Base-by-base conservation (phyloP, 2,888 invertebrate genomes). In the Sinhomidia bicolor region DNA sequence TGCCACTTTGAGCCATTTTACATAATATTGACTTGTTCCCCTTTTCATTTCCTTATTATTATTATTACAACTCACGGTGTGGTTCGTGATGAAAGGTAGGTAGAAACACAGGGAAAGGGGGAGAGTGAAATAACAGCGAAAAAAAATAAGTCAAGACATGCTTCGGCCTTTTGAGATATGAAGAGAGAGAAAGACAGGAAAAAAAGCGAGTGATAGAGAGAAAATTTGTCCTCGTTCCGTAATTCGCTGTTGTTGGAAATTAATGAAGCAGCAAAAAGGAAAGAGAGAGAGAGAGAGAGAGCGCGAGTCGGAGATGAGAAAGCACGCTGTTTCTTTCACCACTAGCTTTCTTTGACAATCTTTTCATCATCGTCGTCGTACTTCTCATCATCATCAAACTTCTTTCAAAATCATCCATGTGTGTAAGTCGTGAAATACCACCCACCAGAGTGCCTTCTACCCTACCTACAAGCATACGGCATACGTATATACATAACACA, bases 211-310 rank as follows among this genome's bases (percentile, higher is more conserved):
- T 1, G 36, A 32, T 12, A 51, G 10, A n/a, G 54, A 54, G 36
- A 78, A 78, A 79, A 57, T 79, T 78, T 79, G 79, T 79, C 79
- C 32, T 79, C 79, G 74, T 47, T 74, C 51, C 44, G 57, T 79
- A 79, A 79, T 79, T 57, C 79, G 36, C 79, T 79, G 36, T 79
- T 79, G 79, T 79, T 79, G 57, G 26, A 36, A 20, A 32, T 79
- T 79, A 79, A 79, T 79, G 79, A 79, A 79, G 79, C 79, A 60
- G 57, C 32, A 57, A 79, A 79, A 79, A 44, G 44, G 74, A n/a
- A n/a, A n/a, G n/a, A n/a, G n/a, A n/a, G n/a, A n/a, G n/a, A n/a
- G n/a, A n/a, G n/a, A n/a, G n/a, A n/a, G n/a, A n/a, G n/a, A n/a
- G n/a, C n/a, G n/a, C n/a, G n/a, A 74, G 74, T 23, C 74, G 74